phyloP scores from a whole-genome alignment of 2,113 vertebrate genomes.

The Phainopepla nitens region DNA sequence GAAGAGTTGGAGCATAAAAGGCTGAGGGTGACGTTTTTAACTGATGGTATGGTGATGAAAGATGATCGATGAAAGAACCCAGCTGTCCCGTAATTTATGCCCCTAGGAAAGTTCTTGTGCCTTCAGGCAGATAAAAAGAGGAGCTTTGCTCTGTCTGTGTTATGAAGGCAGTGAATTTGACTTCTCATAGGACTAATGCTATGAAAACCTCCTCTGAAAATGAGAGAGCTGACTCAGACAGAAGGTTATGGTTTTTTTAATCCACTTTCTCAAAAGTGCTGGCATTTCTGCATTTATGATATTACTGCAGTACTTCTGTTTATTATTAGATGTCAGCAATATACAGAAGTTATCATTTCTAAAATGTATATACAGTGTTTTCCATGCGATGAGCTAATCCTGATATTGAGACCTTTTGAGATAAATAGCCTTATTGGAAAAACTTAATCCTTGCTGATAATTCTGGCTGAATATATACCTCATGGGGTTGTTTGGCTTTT shows the following conservation, averaged over 20 bases:
- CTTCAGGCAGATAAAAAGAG: constrained; percentile 22
- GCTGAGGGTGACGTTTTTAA: neutral
- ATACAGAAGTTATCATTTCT: neutral
- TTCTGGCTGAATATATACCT: neutral
- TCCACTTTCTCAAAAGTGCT: neutral
- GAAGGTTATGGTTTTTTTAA: neutral
- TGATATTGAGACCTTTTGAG: neutral
- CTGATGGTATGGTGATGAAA: neutral
- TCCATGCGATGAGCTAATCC: neutral
- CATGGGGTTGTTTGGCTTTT: neutral
- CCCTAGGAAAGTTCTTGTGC: constrained; percentile 21
- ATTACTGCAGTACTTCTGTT: neutral
- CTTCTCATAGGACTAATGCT: neutral
- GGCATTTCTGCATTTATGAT: neutral
- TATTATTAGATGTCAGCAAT: neutral
- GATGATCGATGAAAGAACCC: neutral
- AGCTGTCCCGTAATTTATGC: neutral
- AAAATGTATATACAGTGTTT: neutral
- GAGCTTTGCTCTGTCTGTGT: neutral
- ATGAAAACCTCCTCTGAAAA: neutral
- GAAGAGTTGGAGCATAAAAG: neutral
- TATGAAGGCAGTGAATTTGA: constrained; percentile 2
- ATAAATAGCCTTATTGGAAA: neutral
- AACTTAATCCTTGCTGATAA: neutral
- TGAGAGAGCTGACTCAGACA: neutral